phyloP scores from a whole-genome alignment of 1,140 invertebrate genomes.

The Ostrea edulis region DNA sequence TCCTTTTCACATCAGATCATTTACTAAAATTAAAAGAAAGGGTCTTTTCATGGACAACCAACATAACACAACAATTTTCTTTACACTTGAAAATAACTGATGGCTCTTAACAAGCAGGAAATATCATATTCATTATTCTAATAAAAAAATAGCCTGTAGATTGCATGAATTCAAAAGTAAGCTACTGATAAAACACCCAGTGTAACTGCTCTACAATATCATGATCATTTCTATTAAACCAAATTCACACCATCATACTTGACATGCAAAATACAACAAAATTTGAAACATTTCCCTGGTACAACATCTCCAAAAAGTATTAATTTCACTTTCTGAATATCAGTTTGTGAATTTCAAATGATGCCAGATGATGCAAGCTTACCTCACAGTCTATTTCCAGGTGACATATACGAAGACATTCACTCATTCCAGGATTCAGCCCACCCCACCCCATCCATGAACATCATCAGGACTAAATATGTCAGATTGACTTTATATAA shows the following conservation, averaged over 20 bases:
- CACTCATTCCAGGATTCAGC: background rate
- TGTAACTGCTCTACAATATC: background rate
- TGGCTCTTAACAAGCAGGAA: background rate
- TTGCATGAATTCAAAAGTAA: no score
- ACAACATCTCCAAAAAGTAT: no score
- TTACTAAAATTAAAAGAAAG: slow-evolving; percentile 5
- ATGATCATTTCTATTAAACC: background rate
- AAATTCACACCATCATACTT: background rate
- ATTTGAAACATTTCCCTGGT: no score
- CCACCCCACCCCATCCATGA: background rate
- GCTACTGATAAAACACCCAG: no score
- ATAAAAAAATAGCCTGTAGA: no score
- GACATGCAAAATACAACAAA: background rate
- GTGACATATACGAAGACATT: background rate
- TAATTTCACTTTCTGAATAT: background rate
- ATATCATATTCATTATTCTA: background rate
- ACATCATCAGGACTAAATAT: background rate
- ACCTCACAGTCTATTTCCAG: no score
- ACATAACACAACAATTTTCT: background rate
- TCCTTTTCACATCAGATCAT: slow-evolving; percentile 20
- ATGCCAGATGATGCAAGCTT: background rate
- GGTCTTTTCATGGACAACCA: background rate
- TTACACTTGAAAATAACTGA: background rate
- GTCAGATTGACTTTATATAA: slow-evolving; percentile 5
- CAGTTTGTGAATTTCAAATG: no score